Conservation (phyloP, 2,888 invertebrate genomes). For the Caenorhabditis becei region DNA sequence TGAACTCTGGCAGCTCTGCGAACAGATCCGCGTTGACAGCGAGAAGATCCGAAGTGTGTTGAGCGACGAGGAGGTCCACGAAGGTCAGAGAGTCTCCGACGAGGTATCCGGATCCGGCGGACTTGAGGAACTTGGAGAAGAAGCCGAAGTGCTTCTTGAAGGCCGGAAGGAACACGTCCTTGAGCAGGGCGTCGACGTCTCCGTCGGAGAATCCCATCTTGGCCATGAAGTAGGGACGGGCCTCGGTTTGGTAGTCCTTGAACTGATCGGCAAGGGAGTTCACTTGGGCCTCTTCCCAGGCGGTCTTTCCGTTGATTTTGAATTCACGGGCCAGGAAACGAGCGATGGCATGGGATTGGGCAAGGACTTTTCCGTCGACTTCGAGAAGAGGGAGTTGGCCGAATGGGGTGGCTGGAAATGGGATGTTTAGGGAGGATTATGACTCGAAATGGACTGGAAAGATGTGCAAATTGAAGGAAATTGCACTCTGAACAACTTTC, state of each 20-base stretch:
- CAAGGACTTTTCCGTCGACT: slow-evolving; percentile 70
- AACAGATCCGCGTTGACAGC: slow-evolving; percentile 65
- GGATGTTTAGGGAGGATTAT: no score
- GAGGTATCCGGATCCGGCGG: slow-evolving; percentile 72
- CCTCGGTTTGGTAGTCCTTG: slow-evolving; percentile 66
- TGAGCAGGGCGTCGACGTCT: slow-evolving; percentile 61
- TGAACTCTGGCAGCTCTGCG: slow-evolving; percentile 69
- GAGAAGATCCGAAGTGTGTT: slow-evolving; percentile 67
- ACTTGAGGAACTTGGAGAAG: slow-evolving; percentile 68
- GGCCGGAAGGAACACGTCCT: slow-evolving; percentile 68
- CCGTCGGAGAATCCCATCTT: slow-evolving; percentile 65
- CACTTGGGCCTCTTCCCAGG: slow-evolving; percentile 70
- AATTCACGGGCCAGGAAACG: slow-evolving; percentile 69
- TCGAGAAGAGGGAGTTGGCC: slow-evolving; percentile 73
- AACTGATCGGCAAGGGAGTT: slow-evolving; percentile 71
- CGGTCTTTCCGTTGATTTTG: slow-evolving; percentile 68
- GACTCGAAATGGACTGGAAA: no score
- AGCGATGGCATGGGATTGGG: slow-evolving; percentile 70
- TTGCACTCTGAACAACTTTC: no score
- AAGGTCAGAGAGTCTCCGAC: slow-evolving; percentile 71
- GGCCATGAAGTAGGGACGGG: slow-evolving; percentile 61
- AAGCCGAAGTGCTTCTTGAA: slow-evolving; percentile 72
- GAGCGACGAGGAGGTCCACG: slow-evolving; percentile 74
- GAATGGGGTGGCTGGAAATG: slow-evolving; percentile 68
- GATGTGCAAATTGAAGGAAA: slow-evolving; percentile 5